A percentile compares a stretch with the other conserved stretches of the same genome.
These are phyloP conservation scores for Struthidea cinerea DNA, from an alignment of 2,113 vertebrate genomes.

Conservation along the genomic window DNA sequence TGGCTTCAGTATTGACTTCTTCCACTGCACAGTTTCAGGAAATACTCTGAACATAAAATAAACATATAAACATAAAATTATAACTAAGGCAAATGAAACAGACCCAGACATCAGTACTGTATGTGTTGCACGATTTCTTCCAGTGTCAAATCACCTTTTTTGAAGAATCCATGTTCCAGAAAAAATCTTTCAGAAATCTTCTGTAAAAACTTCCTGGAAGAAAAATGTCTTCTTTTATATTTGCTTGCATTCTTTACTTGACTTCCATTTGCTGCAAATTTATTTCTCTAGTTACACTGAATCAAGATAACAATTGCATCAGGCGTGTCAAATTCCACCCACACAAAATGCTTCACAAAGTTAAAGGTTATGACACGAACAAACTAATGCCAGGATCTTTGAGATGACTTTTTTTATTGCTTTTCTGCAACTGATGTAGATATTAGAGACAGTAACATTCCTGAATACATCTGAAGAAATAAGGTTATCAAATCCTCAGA, in stretches of 20 bases:
- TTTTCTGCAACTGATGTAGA: conserved; percentile 5
- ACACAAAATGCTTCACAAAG: neutral
- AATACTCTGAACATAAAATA: too few relatives aligned
- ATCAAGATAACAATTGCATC: conserved; percentile 13
- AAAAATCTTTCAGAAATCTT: conserved; percentile 41
- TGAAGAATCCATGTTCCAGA: conserved; percentile 24
- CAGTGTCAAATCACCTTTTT: neutral
- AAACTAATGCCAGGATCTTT: neutral
- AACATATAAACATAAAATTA: conserved; percentile 16
- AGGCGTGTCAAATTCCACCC: conserved; percentile 12
- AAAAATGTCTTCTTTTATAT: conserved; percentile 32
- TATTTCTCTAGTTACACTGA: neutral
- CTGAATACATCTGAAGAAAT: conserved; percentile 16
- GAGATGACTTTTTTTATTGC: neutral
- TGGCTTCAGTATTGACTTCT: neutral
- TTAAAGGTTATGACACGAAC: conserved; percentile 28
- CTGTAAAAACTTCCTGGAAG: conserved; percentile 2
- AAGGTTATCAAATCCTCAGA: conserved; percentile 2
- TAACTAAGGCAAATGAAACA: neutral
- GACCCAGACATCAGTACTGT: neutral
- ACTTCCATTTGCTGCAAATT: conserved; percentile 13
- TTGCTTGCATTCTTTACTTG: conserved; percentile 4
- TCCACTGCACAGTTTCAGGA: neutral
- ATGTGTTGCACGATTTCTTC: neutral
- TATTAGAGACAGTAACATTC: conserved; percentile 17